Percentiles rank a stretch among this genome's conserved stretches.
These are phyloP conservation scores for Notolepis coatsorum DNA, from an alignment of 2,797 vertebrate genomes.

Conservation along the genomic window DNA sequence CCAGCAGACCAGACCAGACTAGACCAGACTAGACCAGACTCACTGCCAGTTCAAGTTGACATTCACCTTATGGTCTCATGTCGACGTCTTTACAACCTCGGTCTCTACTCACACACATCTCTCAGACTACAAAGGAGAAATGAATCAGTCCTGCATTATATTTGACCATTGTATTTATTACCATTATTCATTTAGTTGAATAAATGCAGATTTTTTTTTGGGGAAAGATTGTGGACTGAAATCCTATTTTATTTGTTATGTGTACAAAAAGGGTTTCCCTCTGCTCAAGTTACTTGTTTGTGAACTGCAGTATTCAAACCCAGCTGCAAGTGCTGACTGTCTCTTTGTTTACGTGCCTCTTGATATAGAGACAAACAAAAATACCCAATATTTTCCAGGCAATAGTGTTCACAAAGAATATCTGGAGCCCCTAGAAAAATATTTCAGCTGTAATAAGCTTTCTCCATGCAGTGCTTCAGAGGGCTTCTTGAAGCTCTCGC, in stretches of 20 bases:
- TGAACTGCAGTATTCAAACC: constrained; percentile 64
- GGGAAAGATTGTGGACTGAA: too few relatives aligned
- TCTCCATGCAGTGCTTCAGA: constrained; percentile 76
- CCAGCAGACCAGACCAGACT: constrained; percentile 44
- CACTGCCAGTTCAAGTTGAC: constrained; percentile 52
- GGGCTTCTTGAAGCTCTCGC: constrained; percentile 76
- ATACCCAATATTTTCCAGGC: constrained; percentile 69
- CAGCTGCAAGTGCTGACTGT: constrained; percentile 73
- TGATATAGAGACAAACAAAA: constrained; percentile 80
- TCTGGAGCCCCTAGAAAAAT: constrained; percentile 76
- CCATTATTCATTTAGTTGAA: too few relatives aligned
- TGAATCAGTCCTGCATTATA: constrained; percentile 27
- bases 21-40: too few relatives aligned
- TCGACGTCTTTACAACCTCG: constrained; percentile 33
- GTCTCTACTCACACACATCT: constrained; percentile 34
- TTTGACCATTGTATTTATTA: constrained; percentile 15
- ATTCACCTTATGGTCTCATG: constrained; percentile 46
- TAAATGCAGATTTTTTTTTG: too few relatives aligned
- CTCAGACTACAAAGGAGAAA: constrained; percentile 47
- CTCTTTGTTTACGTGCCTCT: constrained; percentile 77
- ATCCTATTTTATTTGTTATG: constrained; percentile 36
- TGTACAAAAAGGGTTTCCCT: constrained; percentile 41
- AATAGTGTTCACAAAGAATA: constrained; percentile 78
- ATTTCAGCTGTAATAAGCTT: constrained; percentile 83
- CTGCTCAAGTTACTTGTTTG: constrained; percentile 63